Conservation (phyloP, 2,888 invertebrate genomes). For the Acronicta leporina region DNA sequence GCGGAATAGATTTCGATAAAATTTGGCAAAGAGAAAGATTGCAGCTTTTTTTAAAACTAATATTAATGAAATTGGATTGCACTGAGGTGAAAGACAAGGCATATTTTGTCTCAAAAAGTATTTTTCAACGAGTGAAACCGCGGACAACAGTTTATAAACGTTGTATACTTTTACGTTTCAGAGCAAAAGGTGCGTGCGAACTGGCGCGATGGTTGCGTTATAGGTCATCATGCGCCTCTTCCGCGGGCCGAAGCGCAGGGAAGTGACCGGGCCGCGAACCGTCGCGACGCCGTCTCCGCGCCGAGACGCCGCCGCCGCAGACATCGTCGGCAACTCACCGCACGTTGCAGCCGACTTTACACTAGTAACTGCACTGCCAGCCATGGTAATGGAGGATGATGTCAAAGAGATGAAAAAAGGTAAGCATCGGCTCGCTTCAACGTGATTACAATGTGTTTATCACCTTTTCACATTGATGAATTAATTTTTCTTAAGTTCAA, state of each 20-base stretch:
- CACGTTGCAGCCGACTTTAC: conserved; percentile 90
- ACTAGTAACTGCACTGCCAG: conserved; percentile 93
- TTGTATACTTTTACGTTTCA: conserved; percentile 43
- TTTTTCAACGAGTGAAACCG: too few species aligned
- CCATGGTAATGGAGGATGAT: conserved; percentile 93
- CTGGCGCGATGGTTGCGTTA: conserved; percentile 85
- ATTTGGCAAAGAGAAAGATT: too few species aligned
- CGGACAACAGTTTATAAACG: too few species aligned
- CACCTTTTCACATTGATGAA: too few species aligned
- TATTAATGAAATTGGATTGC: too few species aligned
- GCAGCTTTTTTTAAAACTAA: too few species aligned
- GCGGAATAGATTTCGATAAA: too few species aligned
- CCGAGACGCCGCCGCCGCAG: conserved; percentile 77
- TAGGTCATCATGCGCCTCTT: conserved; percentile 90
- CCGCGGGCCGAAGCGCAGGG: conserved; percentile 91
- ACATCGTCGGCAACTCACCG: conserved; percentile 87
- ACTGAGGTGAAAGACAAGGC: too few species aligned
- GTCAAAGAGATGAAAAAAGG: conserved; percentile 90
- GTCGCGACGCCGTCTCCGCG: conserved; percentile 82
- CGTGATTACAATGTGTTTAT: too few species aligned
- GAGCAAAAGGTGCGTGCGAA: conserved; percentile 71
- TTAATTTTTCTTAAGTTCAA: too few species aligned
- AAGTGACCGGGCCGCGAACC: conserved; percentile 89
- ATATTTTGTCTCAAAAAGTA: too few species aligned
- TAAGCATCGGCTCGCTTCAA: conserved; percentile 47